Conservation (phyloP, 2,888 invertebrate genomes). For the Lamellibrachia columna region DNA sequence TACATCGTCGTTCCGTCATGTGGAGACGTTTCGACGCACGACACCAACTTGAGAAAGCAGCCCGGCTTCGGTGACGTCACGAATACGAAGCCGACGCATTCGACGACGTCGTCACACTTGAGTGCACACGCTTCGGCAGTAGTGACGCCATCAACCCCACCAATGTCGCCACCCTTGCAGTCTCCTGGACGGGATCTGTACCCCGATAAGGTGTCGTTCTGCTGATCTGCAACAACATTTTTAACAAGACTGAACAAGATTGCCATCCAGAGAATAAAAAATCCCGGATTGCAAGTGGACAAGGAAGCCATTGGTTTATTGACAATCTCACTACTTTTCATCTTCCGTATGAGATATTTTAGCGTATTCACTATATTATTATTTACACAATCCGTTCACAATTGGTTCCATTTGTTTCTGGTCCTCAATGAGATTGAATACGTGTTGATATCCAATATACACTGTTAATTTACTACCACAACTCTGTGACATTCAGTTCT, state of each 20-base stretch:
- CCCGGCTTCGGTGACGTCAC: background rate
- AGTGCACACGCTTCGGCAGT: background rate
- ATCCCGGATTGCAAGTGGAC: too few species aligned
- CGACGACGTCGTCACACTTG: background rate
- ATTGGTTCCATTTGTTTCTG: too few species aligned
- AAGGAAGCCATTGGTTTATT: too few species aligned
- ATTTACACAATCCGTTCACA: too few species aligned
- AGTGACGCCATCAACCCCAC: background rate
- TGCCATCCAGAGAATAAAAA: too few species aligned
- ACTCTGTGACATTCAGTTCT: too few species aligned
- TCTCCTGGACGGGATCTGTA: background rate
- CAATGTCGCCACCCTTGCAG: background rate
- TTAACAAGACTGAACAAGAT: background rate
- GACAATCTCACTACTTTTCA: too few species aligned
- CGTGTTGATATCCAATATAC: too few species aligned
- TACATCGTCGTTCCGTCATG: background rate
- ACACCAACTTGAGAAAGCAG: background rate
- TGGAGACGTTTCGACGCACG: constrained; percentile 1
- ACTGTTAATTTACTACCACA: too few species aligned
- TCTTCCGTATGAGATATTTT: too few species aligned
- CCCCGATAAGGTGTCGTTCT: background rate
- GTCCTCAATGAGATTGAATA: too few species aligned
- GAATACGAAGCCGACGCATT: background rate
- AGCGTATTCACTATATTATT: too few species aligned
- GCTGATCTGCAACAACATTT: background rate